These are phyloP conservation scores for Procambarus clarkii DNA, from an alignment of 1,140 invertebrate genomes.

Conservation along the genomic window DNA sequence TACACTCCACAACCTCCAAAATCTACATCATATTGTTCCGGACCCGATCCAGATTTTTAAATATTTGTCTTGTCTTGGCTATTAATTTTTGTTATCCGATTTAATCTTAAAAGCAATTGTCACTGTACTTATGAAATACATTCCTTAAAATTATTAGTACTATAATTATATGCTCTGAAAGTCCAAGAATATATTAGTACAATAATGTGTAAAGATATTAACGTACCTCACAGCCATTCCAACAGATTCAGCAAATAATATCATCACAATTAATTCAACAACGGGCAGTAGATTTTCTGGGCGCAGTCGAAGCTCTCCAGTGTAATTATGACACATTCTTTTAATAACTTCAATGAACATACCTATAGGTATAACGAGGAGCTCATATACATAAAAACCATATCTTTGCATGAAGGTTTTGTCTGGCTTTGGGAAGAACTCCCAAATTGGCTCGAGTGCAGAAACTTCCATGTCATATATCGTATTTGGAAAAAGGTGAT, in stretches of 20 bases:
- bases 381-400: constrained; percentile 77
- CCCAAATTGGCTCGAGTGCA: constrained; percentile 82
- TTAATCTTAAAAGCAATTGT: too few relatives aligned
- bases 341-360: constrained; percentile 76
- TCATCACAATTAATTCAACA: constrained; percentile 27
- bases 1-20: too few relatives aligned
- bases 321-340: constrained; percentile 50
- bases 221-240: constrained; percentile 24
- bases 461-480: constrained; percentile 84
- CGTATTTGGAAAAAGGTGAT: constrained; percentile 89
- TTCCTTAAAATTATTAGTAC: too few relatives aligned
- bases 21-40: too few relatives aligned
- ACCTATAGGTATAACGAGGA: constrained; percentile 77
- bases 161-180: too few relatives aligned
- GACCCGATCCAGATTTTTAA: too few relatives aligned
- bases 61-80: too few relatives aligned
- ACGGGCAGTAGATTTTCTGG: constrained; percentile 21
- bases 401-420: constrained; percentile 77
- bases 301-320: constrained; percentile 20
- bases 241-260: background rate
- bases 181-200: background rate
- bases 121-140: too few relatives aligned
- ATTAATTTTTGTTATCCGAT: too few relatives aligned
- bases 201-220: background rate
- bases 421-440: constrained; percentile 80